Conservation (phyloP, 2,113 vertebrate species). For the Caranx melampygus region DNA sequence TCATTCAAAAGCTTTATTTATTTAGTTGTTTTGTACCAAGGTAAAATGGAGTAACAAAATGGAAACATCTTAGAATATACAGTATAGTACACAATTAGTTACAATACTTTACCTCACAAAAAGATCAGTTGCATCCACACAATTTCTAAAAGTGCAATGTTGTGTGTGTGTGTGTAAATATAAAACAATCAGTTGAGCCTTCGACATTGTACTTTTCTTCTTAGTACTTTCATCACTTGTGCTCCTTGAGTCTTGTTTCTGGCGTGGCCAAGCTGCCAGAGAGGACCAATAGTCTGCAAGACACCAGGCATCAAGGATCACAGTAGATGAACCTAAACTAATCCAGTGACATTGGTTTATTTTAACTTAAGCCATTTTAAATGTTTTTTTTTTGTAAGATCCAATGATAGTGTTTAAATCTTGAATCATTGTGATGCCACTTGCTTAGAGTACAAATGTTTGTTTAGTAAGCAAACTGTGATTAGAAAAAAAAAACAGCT, state of each 20-base stretch:
- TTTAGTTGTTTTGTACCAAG: conserved; percentile 35
- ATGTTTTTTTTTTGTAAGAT: conserved; percentile 16
- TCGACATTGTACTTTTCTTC: conserved; percentile 5
- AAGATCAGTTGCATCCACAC: conserved; percentile 26
- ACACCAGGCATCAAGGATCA: conserved; percentile 9
- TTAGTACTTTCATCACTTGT: conserved; percentile 9
- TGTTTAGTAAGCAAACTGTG: conserved; percentile 55
- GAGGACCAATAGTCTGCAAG: conserved; percentile 6
- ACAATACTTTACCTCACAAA: conserved; percentile 52
- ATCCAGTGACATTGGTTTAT: conserved; percentile 14
- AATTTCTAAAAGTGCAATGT: conserved; percentile 47
- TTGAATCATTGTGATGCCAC: conserved; percentile 41
- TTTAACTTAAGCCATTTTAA: conserved; percentile 19
- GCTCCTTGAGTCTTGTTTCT: conserved; percentile 20
- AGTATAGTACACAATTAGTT: conserved; percentile 23
- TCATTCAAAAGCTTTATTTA: conserved; percentile 48
- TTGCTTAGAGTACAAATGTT: conserved; percentile 39
- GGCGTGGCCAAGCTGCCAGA: background rate
- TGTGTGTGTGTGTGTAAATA: conserved; percentile 13
- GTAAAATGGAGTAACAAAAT: conserved; percentile 25
- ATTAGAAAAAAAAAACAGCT: conserved; percentile 12
- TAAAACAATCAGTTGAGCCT: conserved; percentile 37
- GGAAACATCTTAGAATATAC: conserved; percentile 24
- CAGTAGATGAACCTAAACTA: conserved; percentile 2
- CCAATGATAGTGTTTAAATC: conserved; percentile 52